phyloP scores from a whole-genome alignment of 2,888 invertebrate species.

The Chelonus formosanus region DNA sequence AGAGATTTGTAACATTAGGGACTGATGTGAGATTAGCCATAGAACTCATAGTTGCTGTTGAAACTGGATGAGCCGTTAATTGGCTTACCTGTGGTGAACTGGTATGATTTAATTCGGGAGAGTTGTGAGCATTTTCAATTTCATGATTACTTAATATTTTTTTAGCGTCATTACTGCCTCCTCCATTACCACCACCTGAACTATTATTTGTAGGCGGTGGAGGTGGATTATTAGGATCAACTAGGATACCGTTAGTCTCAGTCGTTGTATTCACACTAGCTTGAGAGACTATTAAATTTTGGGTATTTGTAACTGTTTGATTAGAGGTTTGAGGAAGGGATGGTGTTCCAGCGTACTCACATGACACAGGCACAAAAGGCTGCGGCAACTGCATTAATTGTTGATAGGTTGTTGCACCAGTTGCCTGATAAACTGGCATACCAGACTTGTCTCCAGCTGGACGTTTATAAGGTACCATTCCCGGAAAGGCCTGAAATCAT shows the following conservation, averaged over 20 bases:
- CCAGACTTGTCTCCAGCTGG: constrained; percentile 96
- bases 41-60: constrained; percentile 51
- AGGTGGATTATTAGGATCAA: constrained; percentile 63
- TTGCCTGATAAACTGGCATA: constrained; percentile 93
- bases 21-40: constrained; percentile 53
- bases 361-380: constrained; percentile 98
- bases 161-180: constrained; percentile 35
- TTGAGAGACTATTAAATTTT: constrained; percentile 49
- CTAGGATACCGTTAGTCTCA: constrained; percentile 54
- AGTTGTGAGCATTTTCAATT: constrained; percentile 57
- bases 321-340: constrained; percentile 67
- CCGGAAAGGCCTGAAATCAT: constrained; percentile 84
- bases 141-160: constrained; percentile 56
- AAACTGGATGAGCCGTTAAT: constrained; percentile 37
- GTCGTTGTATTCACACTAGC: constrained; percentile 34
- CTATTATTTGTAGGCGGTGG: constrained; percentile 55
- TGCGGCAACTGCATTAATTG: constrained; percentile 94
- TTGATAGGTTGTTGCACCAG: constrained; percentile 87
- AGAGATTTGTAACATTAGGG: constrained; percentile 46
- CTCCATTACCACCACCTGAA: constrained; percentile 38
- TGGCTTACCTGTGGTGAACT: constrained; percentile 48
- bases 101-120: constrained; percentile 63
- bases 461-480: constrained; percentile 95
- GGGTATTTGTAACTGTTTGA: constrained; percentile 59
- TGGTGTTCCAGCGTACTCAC: constrained; percentile 90